Conservation (phyloP, 2,797 vertebrate genomes). For the Natrix natrix region DNA sequence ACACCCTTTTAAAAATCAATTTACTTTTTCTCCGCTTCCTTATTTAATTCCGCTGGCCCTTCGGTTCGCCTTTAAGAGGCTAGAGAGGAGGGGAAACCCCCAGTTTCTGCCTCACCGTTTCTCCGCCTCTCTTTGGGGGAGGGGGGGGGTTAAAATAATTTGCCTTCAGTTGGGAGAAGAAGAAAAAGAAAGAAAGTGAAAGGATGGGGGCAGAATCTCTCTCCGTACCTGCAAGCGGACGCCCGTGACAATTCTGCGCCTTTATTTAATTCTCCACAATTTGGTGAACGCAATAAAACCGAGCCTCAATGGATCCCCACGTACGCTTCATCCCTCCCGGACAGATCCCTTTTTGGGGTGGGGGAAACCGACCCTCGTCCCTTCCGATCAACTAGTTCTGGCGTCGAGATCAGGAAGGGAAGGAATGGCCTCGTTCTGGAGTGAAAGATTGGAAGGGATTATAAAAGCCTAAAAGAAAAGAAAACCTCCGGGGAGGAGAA, state of each 20-base stretch:
- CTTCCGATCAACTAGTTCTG: not conserved
- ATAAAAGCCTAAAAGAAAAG: not conserved
- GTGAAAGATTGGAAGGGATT: not conserved
- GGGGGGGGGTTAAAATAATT: too few relatives aligned
- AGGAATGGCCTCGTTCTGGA: not conserved
- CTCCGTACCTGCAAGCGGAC: not conserved
- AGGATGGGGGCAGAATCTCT: not conserved
- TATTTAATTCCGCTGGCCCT: not conserved
- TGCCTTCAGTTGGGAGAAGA: not conserved
- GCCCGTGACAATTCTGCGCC: not conserved
- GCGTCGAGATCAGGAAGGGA: not conserved
- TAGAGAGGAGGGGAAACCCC: not conserved
- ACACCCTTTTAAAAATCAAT: not conserved
- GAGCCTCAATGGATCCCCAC: not conserved
- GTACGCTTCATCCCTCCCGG: not conserved
- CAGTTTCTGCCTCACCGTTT: not conserved
- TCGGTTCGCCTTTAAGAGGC: not conserved
- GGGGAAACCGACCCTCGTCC: not conserved
- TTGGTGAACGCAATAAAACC: not conserved
- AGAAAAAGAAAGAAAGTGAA: not conserved
- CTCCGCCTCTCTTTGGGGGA: not conserved
- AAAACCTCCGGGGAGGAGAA: constrained; percentile 14
- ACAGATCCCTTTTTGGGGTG: not conserved
- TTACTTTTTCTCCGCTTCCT: not conserved
- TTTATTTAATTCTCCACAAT: not conserved